Base-by-base conservation (phyloP, 2,113 vertebrate genomes). In the Vimba vimba region DNA sequence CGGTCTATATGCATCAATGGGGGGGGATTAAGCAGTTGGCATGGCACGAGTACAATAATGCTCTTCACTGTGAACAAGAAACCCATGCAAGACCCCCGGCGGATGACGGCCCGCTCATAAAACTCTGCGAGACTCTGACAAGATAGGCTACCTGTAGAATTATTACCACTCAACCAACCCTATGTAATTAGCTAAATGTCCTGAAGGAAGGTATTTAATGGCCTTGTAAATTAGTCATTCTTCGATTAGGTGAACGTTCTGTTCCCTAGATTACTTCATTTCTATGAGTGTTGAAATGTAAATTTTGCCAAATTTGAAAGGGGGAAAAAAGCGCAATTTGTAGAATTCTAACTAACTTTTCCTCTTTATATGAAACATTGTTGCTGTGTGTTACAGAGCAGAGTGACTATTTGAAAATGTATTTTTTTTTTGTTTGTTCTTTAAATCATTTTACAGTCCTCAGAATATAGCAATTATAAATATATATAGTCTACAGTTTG, bases 21-120 rank as follows among this genome's bases (percentile, higher is more conserved):
- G 68, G 92, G 92, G 92, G 93, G 94, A 94, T 95, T 95, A 94
- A 94, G 93, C 92, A 93, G 93, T 94, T 92, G 93, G 94, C 94
- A 91, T 91, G 89, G 88, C 92, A 88, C 83, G 87, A 85, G 91
- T 88, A 95, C 93, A 95, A 95, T 94, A 91, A 91, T 93, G 92
- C 93, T 94, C 92, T 95, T 95, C 91, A 94, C 87, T 68, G 83
- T 52, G 86, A 93, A 94, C 93, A 94, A 93, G 91, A 89, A 88
- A 85, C 89, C 91, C 88, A 89, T 89, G 86, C 88, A 89, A 84
- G 78, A 77, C 79, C 76, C 86, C 84, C 85, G 85, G 82, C 82
- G 69, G 47, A 86, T 57, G 66, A 80, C 62, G 78, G 73, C 80
- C 85, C 88, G 76, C 83, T 87, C 78, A 83, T 73, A 83, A 83